Percentiles rank a stretch among this genome's conserved stretches.
Conservation (phyloP, 2,113 vertebrate genomes). For the Colius striatus region DNA sequence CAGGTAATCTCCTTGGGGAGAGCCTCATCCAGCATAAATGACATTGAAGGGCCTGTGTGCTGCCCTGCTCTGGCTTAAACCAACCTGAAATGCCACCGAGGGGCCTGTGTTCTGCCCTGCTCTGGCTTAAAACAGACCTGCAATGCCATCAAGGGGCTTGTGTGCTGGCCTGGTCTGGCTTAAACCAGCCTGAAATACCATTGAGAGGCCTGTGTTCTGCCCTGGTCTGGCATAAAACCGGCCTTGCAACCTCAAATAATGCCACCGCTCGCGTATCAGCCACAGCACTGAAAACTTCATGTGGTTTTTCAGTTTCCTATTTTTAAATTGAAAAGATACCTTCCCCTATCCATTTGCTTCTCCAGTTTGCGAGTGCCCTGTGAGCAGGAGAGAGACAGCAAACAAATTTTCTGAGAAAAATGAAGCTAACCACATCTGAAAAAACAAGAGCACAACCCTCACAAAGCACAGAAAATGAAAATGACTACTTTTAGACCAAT, state of each 20-base stretch:
- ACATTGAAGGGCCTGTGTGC: no score
- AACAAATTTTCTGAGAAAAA: background rate
- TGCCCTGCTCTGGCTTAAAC: no score
- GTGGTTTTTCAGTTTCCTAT: background rate
- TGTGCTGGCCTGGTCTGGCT: no score
- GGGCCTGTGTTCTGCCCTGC: background rate
- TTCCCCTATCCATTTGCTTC: background rate
- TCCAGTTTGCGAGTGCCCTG: background rate
- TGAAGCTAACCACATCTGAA: slow-evolving; percentile 58
- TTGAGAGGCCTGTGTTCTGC: accelerated
- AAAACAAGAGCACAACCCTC: background rate
- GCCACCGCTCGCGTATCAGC: background rate
- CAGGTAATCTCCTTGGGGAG: background rate
- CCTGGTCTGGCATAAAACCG: background rate
- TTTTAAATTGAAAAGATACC: background rate
- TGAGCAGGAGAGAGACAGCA: background rate
- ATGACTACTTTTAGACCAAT: slow-evolving; percentile 19
- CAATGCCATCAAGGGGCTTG: no score
- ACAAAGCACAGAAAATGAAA: slow-evolving; percentile 44
- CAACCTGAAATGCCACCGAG: background rate
- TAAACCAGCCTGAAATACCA: background rate
- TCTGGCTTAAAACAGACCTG: background rate
- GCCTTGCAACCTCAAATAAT: background rate
- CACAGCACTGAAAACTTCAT: background rate
- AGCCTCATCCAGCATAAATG: background rate